These are phyloP conservation scores for Asarcornis scutulata DNA, from an alignment of 2,113 vertebrate species.

Conservation along the genomic window DNA sequence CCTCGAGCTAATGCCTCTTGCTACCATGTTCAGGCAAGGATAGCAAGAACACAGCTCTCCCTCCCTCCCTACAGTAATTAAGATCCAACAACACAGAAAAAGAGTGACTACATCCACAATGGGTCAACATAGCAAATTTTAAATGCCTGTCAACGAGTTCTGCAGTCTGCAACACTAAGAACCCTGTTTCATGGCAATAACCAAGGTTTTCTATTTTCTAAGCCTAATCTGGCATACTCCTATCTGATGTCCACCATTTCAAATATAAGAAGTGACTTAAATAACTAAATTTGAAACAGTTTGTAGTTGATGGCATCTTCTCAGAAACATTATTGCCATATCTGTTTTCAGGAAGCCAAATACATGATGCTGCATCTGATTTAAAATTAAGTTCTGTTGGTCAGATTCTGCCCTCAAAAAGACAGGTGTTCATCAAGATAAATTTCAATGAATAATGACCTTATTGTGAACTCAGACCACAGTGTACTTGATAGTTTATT, in stretches of 20 bases:
- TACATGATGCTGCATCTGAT: accelerated
- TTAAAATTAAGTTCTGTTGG: not conserved
- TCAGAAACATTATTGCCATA: not conserved
- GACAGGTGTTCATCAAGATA: not conserved
- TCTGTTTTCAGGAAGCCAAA: not conserved
- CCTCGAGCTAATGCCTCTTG: too few relatives aligned
- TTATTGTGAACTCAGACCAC: not conserved
- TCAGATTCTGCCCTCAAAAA: not conserved
- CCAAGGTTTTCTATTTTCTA: not conserved
- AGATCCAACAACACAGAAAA: not conserved
- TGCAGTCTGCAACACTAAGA: not conserved
- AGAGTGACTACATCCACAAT: not conserved
- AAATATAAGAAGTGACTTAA: not conserved
- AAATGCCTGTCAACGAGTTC: not conserved
- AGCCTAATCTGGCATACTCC: not conserved
- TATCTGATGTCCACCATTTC: not conserved
- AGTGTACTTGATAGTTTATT: not conserved
- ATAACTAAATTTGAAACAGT: not conserved
- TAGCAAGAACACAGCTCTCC: accelerated
- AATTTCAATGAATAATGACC: not conserved
- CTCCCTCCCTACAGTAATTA: not conserved
- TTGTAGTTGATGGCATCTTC: not conserved
- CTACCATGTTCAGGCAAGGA: accelerated
- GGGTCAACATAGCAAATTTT: not conserved
- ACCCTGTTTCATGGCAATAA: not conserved